Evolutionary conservation across 2,797 vertebrate genomes (phyloP).

Genomic region (Sparidentex hasta): DNA sequence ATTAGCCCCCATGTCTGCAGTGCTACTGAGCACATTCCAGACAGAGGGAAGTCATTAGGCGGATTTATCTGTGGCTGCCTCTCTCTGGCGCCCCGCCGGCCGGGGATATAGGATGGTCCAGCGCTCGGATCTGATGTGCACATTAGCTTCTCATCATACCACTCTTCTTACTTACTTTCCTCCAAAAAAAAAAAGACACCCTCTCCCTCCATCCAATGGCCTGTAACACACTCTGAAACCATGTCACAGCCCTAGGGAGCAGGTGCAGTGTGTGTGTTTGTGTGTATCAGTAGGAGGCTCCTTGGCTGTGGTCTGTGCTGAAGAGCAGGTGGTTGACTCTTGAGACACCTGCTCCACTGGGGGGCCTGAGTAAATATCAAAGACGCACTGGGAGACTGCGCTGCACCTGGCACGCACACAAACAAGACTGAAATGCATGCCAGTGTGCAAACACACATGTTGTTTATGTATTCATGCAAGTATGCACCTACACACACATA

Average conservation of each 20-base stretch:
- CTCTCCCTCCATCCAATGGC: conserved; percentile 26
- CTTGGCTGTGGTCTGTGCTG: conserved; percentile 72
- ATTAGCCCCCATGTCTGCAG: conserved; percentile 86
- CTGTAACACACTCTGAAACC: conserved; percentile 49
- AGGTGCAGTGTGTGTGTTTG: conserved; percentile 63
- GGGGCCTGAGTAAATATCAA: conserved; percentile 82
- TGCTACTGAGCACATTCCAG: conserved; percentile 84
- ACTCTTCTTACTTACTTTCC: conserved; percentile 36
- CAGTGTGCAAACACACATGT: conserved; percentile 70
- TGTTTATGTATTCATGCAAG: conserved; percentile 65
- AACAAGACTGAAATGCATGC: conserved; percentile 68
- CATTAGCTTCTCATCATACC: conserved; percentile 58
- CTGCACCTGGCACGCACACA: conserved; percentile 78
- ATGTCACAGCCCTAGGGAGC: conserved; percentile 64
- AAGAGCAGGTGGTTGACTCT: conserved; percentile 84
- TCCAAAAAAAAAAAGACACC: conserved; percentile 50
- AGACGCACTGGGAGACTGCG: conserved; percentile 69
- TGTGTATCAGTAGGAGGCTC: conserved; percentile 57
- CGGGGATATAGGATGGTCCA: conserved; percentile 64
- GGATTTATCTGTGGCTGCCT: conserved; percentile 83
- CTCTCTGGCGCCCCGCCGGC: conserved; percentile 71
- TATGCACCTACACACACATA: conserved; percentile 34
- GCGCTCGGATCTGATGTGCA: conserved; percentile 54
- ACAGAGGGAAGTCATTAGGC: conserved; percentile 88
- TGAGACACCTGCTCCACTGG: conserved; percentile 82